Evolutionary conservation across 2,888 invertebrate genomes (phyloP).

Genomic region (Phrixothrix hirtus): DNA sequence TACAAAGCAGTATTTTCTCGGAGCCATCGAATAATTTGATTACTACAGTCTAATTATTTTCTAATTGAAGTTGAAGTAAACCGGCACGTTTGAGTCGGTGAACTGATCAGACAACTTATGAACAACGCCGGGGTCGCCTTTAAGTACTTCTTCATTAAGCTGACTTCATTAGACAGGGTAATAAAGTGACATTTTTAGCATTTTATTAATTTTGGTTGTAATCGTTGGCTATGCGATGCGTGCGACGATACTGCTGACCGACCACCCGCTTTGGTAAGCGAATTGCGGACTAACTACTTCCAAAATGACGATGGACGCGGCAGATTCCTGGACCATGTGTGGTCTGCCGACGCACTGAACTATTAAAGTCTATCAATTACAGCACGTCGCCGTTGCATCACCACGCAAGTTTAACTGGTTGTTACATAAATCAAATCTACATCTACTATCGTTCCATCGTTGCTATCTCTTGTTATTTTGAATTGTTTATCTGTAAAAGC

Average conservation of each 20-base stretch:
- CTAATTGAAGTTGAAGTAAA: slow-evolving; percentile 43
- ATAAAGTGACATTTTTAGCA: slow-evolving; percentile 39
- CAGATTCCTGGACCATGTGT: slow-evolving; percentile 36
- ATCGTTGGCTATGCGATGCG: slow-evolving; percentile 23
- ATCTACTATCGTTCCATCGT: slow-evolving; percentile 20
- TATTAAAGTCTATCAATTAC: slow-evolving; percentile 26
- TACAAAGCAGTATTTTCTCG: slow-evolving; percentile 47
- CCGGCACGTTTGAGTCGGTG: slow-evolving; percentile 13
- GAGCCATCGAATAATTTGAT: slow-evolving; percentile 46
- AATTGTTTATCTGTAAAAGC: slow-evolving; percentile 40
- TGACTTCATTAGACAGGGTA: slow-evolving; percentile 28
- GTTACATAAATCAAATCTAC: slow-evolving; percentile 20
- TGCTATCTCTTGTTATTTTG: slow-evolving; percentile 27
- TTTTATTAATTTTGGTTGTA: slow-evolving; percentile 38
- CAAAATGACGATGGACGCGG: slow-evolving; percentile 18
- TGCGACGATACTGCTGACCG: slow-evolving; percentile 21
- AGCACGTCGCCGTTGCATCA: slow-evolving; percentile 21
- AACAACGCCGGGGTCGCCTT: slow-evolving; percentile 16
- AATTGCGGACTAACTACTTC: slow-evolving; percentile 30
- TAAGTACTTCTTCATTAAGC: slow-evolving; percentile 28
- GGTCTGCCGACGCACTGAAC: slow-evolving; percentile 35
- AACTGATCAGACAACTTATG: slow-evolving; percentile 9
- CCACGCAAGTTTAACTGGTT: slow-evolving; percentile 15
- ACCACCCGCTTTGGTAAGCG: slow-evolving; percentile 33
- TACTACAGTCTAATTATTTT: slow-evolving; percentile 46